Evolutionary conservation across 2,888 invertebrate genomes (phyloP).

Genomic region (Brenthis ino): DNA sequence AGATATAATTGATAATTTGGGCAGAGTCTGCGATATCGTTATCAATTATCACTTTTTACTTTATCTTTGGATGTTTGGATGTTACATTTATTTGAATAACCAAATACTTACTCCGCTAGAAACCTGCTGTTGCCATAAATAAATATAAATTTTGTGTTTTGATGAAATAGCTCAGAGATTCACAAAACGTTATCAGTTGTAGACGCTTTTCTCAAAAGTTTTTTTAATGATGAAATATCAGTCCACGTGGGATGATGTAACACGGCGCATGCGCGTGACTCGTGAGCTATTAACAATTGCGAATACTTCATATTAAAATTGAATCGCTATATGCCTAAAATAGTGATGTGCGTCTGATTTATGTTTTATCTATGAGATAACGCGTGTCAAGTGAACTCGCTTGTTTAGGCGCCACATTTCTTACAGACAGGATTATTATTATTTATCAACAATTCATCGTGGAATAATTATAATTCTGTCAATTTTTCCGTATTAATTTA

Average conservation of each 20-base stretch:
- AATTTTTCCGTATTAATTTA: too few species aligned
- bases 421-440: not conserved
- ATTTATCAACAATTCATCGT: not conserved
- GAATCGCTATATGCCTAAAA: slow-evolving; percentile 2
- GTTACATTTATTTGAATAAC: too few species aligned
- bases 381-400: slow-evolving; percentile 5
- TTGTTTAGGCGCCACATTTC: not conserved
- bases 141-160: too few species aligned
- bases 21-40: too few species aligned
- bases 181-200: not conserved
- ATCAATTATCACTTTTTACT: too few species aligned
- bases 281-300: slow-evolving; percentile 21
- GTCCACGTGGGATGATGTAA: slow-evolving; percentile 33
- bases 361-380: slow-evolving; percentile 4
- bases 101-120: too few species aligned
- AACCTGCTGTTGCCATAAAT: too few species aligned
- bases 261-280: slow-evolving; percentile 36
- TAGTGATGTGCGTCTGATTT: not conserved
- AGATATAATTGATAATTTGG: too few species aligned
- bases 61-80: too few species aligned
- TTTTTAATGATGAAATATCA: slow-evolving; percentile 18
- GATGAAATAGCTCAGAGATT: not conserved
- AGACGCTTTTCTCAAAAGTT: not conserved
- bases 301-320: slow-evolving; percentile 11
- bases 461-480: not conserved